phyloP scores from a whole-genome alignment of 2,797 vertebrate genomes.

The Platalea minor region DNA sequence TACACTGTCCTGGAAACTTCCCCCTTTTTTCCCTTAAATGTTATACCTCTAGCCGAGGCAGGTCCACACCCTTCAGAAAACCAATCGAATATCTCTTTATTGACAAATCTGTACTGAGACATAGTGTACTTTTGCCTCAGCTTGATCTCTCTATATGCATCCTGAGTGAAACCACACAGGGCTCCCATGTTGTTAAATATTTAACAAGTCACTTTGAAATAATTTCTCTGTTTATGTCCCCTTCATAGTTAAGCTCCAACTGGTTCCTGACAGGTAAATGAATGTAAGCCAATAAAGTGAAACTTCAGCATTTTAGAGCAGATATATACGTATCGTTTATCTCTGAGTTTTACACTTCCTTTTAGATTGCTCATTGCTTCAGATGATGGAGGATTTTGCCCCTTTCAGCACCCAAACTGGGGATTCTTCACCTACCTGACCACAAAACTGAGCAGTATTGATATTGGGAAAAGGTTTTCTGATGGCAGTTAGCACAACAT shows the following conservation, averaged over 20 bases:
- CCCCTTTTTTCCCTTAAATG: background rate
- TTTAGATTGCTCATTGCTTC: background rate
- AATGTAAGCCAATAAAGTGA: conserved; percentile 2
- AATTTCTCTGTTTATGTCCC: background rate
- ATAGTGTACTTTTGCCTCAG: background rate
- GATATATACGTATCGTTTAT: background rate
- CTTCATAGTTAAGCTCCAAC: background rate
- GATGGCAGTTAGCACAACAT: background rate
- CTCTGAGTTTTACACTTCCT: background rate
- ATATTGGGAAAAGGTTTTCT: background rate
- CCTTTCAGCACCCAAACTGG: background rate
- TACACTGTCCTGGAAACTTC: background rate
- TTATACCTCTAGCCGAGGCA: background rate
- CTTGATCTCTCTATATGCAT: background rate
- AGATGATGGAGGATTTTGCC: background rate
- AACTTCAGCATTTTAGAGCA: background rate
- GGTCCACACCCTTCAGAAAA: background rate
- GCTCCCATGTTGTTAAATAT: conserved; percentile 13
- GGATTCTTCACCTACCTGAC: background rate
- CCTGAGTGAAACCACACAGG: background rate
- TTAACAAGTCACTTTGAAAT: conserved; percentile 10
- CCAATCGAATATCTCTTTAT: background rate
- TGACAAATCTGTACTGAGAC: background rate
- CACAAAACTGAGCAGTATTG: background rate
- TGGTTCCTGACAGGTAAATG: conserved; percentile 28